Conservation (phyloP, 2,113 vertebrate species). For the Ceuthmochares aereus region DNA sequence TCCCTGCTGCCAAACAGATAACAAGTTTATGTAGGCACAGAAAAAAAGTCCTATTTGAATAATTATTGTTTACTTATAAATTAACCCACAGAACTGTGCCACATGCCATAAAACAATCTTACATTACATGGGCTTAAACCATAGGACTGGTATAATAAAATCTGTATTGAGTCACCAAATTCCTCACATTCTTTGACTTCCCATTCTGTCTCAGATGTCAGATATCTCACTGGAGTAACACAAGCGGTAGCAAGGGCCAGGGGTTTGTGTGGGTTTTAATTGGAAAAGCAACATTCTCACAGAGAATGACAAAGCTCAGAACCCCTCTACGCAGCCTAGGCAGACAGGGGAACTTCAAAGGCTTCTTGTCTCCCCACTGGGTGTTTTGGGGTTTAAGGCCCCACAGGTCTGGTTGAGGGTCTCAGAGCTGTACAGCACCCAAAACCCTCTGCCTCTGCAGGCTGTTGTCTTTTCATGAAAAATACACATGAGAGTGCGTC, state of each 20-base stretch:
- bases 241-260: conserved; percentile 26
- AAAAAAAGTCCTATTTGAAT: conserved; percentile 38
- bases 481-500: not conserved
- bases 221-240: conserved; percentile 65
- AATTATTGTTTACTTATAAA: conserved; percentile 75
- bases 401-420: not conserved
- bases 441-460: not conserved
- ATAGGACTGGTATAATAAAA: conserved; percentile 66
- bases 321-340: not conserved
- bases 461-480: not conserved
- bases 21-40: conserved; percentile 57
- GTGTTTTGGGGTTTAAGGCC: not conserved
- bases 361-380: not conserved
- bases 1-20: conserved; percentile 54
- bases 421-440: not conserved
- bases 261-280: conserved; percentile 60
- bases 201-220: conserved; percentile 82
- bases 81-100: conserved; percentile 63
- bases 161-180: conserved; percentile 86
- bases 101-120: conserved; percentile 67
- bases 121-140: conserved; percentile 37
- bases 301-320: conserved; percentile 36
- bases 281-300: conserved; percentile 57
- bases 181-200: conserved; percentile 84
- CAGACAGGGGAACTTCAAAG: not conserved